phyloP scores from a whole-genome alignment of 30 jellyfish, hydroid and myxozoan species.

The Phacellophora camtschatica region DNA sequence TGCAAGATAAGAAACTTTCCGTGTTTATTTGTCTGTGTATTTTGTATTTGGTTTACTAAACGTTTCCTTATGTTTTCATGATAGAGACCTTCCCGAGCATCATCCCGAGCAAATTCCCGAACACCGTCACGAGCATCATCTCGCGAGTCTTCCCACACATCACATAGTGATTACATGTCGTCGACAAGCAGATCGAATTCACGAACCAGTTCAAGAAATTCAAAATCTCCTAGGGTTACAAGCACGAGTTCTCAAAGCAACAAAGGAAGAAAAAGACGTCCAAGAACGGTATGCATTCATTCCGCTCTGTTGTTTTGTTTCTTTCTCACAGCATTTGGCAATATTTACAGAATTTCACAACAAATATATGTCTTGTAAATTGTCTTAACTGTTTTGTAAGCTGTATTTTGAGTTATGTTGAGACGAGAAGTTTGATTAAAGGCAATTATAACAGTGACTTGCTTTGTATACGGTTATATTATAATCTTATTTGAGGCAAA shows the following conservation, averaged over 20 bases:
- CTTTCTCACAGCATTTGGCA: no score
- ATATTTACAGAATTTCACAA: no score
- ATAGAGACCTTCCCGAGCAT: constrained; percentile 47
- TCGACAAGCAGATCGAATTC: constrained; percentile 61
- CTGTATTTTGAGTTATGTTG: no score
- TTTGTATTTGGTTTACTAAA: background rate
- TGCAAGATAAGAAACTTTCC: background rate
- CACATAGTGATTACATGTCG: constrained; percentile 66
- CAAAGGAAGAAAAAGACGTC: constrained; percentile 25
- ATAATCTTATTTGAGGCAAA: no score
- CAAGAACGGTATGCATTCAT: constrained; percentile 21
- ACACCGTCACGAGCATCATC: constrained; percentile 65
- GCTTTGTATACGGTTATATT: no score
- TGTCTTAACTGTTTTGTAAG: no score
- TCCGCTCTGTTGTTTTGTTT: no score
- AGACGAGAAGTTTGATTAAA: no score
- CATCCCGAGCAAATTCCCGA: constrained; percentile 55
- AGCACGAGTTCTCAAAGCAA: constrained; percentile 81
- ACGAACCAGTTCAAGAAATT: constrained; percentile 55
- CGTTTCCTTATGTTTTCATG: background rate
- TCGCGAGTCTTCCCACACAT: constrained; percentile 40
- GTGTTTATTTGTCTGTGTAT: background rate
- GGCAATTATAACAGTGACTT: no score
- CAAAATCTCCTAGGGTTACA: constrained; percentile 44
- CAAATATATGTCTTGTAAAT: no score